Base-by-base conservation (phyloP, 1,140 invertebrate species). In the Catajapyx aquilonaris region DNA sequence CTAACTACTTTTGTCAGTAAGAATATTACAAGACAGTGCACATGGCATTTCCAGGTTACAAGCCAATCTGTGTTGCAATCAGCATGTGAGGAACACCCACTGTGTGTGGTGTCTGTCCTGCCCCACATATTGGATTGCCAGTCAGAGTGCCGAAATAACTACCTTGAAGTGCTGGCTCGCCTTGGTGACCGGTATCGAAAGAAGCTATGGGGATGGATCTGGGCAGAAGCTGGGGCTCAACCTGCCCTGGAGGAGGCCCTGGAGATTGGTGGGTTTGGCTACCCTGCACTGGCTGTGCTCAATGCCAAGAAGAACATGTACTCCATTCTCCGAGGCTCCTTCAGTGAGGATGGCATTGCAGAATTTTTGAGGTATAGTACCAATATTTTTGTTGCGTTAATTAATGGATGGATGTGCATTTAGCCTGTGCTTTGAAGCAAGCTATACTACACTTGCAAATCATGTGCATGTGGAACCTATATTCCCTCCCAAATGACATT, bases 81-180 rank as follows among this genome's bases (percentile, higher is more conserved):
- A 2, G 64, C 70, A 2, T 96, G 90, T 56, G 74, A 79, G 39
- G 71, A 83, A 32, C 77, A 80, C 52, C 81, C 85, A 18, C 60
- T 97, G 2, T 99, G 95, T 56, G 74, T 99, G 16, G 69, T 99
- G 22, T 76, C 91, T 2, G 71, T 99, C 5, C 56, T 99, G 34
- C 95, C 95, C 0, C 86, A 97, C 51, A 94, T 99, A 45, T 68
- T 96, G 4, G 94, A 99, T 58, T 99, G 95, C 56, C 85, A 97
- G 54, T 68, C 90, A 0, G 67, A 81, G 16, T 99, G 95, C 54
- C 69, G 95, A 46, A 94, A 95, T 55, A 61, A 68, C 3, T 97
- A 94, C 58, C 57, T 99, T 9, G 54, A 70, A 7, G 73, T 71
- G 3, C 59, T 98, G 1, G 71, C 64, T 15, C 57, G 65, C 3